phyloP scores from a whole-genome alignment of 2,888 invertebrate species.

The Tupiocoris notatus region DNA sequence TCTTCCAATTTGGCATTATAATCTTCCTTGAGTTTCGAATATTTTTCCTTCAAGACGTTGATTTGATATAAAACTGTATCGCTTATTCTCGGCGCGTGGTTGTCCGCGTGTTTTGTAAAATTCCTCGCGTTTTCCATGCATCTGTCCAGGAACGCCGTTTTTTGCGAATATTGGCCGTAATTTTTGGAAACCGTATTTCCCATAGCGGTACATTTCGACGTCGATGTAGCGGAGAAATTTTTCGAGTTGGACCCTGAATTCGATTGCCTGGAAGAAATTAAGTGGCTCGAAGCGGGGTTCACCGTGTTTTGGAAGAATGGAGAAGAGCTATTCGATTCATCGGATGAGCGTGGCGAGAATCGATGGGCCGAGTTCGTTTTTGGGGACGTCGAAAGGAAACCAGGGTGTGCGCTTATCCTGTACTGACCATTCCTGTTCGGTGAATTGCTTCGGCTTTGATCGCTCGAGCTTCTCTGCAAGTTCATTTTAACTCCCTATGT shows the following conservation, averaged over 20 bases:
- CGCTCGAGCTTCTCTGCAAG: conserved; percentile 15
- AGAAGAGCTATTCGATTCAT: conserved; percentile 16
- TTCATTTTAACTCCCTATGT: too few relatives aligned
- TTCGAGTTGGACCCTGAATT: not conserved
- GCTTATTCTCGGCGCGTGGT: not conserved
- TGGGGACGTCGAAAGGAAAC: conserved; percentile 19
- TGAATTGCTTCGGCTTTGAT: not conserved
- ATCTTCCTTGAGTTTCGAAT: conserved; percentile 25
- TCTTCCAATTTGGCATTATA: conserved; percentile 37
- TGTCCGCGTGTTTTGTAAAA: not conserved
- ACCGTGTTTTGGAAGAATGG: conserved; percentile 11
- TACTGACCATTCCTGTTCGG: not conserved
- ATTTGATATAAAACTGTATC: not conserved
- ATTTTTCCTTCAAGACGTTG: conserved; percentile 22
- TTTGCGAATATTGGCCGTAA: not conserved
- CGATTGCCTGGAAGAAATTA: not conserved
- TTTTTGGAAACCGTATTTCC: not conserved
- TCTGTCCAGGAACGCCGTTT: not conserved
- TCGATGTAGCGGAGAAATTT: conserved; percentile 10
- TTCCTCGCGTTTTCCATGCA: not conserved
- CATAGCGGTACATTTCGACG: not conserved
- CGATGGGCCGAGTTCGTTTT: conserved; percentile 23
- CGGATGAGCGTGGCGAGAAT: not conserved
- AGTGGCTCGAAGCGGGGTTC: conserved; percentile 18
- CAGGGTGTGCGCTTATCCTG: conserved; percentile 11